Evolutionary conservation across 2,888 invertebrate genomes (phyloP).

Genomic region (Cryptocephalus primarius): DNA sequence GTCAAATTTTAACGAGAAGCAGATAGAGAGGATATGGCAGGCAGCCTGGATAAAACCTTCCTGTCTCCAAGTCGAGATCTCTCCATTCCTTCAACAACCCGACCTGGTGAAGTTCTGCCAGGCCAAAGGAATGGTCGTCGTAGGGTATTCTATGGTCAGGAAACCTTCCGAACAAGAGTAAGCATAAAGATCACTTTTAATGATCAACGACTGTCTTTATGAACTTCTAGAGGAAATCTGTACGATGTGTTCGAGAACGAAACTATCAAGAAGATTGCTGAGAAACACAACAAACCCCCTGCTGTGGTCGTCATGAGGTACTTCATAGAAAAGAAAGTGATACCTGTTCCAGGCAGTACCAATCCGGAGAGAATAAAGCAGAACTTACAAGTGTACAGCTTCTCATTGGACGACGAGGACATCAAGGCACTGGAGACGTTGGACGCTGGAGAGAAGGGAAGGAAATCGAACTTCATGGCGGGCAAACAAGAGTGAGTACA

Average conservation of each 20-base stretch:
- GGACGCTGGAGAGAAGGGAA: slow-evolving; percentile 1
- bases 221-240: no score
- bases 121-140: neutral
- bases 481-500: no score
- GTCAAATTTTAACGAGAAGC: slow-evolving; percentile 47
- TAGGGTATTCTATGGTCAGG: neutral
- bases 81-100: slow-evolving; percentile 39
- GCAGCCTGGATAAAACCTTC: slow-evolving; percentile 44
- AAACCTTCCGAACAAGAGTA: neutral
- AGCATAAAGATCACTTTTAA: no score
- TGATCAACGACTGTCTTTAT: no score
- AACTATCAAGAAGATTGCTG: neutral
- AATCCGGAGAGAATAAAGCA: neutral
- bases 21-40: slow-evolving; percentile 50
- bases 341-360: neutral
- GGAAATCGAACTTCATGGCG: neutral
- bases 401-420: slow-evolving; percentile 1
- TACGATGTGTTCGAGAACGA: neutral
- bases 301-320: slow-evolving; percentile 1
- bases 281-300: neutral
- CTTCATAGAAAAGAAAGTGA: neutral
- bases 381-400: neutral
- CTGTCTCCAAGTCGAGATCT: slow-evolving; percentile 50
- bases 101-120: slow-evolving; percentile 19
- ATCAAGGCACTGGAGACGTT: slow-evolving; percentile 28